These are phyloP conservation scores for Poeciliopsis paucimaculata DNA, from an alignment of 2,797 vertebrate genomes.

Conservation along the genomic window DNA sequence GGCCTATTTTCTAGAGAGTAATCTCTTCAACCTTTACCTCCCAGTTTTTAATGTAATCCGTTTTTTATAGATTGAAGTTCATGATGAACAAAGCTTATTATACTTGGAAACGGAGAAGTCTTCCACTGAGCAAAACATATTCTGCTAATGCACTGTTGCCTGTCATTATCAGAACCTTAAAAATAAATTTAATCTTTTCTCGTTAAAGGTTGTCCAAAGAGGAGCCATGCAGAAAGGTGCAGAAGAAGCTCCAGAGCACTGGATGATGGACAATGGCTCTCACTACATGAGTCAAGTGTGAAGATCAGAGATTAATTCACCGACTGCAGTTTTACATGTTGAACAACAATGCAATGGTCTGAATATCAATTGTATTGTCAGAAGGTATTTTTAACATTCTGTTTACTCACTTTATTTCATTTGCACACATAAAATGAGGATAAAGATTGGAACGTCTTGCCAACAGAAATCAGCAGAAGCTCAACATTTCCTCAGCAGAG, in stretches of 20 bases:
- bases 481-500: not conserved
- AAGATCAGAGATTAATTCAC: constrained; percentile 35
- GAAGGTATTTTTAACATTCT: not conserved
- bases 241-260: constrained; percentile 76
- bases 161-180: not conserved
- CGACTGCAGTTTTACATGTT: constrained; percentile 19
- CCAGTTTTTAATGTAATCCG: not conserved
- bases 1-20: not conserved
- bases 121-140: not conserved
- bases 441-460: not conserved
- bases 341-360: constrained; percentile 23
- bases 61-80: not conserved
- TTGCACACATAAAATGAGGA: not conserved
- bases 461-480: not conserved
- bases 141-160: not conserved
- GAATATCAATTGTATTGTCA: constrained; percentile 8
- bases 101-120: not conserved
- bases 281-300: constrained; percentile 87
- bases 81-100: not conserved
- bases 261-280: constrained; percentile 83
- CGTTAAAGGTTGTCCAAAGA: constrained; percentile 77
- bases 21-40: not conserved
- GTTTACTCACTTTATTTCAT: constrained; percentile 13
- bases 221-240: constrained; percentile 74
- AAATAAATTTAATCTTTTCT: constrained; percentile 13